Percentiles rank a stretch among this genome's conserved stretches.
These are phyloP conservation scores for Anguilla anguilla DNA, from an alignment of 2,797 vertebrate species.

Conservation along the genomic window DNA sequence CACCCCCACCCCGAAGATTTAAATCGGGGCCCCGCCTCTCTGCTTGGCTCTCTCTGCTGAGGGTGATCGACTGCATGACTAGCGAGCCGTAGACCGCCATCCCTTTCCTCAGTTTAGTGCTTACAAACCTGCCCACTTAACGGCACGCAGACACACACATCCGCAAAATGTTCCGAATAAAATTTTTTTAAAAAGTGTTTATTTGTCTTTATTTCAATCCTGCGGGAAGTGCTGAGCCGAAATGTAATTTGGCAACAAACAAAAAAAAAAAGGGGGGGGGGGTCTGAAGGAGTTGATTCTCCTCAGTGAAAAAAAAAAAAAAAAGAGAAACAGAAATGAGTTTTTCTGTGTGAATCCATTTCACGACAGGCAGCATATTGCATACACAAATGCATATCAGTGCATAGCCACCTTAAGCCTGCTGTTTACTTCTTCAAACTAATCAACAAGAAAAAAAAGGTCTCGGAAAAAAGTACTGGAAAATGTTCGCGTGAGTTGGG, in stretches of 20 bases:
- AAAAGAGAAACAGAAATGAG: background rate
- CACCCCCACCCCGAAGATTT: background rate
- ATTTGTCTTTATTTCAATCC: background rate
- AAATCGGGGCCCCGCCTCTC: background rate
- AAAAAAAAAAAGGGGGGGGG: too few species aligned
- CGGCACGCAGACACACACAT: background rate
- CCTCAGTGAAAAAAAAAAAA: background rate
- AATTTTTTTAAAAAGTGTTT: background rate
- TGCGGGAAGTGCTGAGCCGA: background rate
- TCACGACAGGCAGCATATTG: background rate
- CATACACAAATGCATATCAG: background rate
- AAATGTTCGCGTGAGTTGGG: background rate
- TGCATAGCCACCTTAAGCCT: background rate
- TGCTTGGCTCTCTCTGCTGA: background rate
- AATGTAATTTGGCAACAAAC: background rate
- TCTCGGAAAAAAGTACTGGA: background rate
- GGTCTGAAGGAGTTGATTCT: background rate
- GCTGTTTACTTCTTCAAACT: background rate
- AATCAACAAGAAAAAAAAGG: background rate
- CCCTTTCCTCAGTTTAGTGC: background rate
- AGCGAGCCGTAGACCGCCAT: background rate
- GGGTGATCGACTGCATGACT: background rate
- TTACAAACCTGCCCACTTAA: background rate
- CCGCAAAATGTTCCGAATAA: too few species aligned
- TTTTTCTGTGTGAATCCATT: background rate